Conservation (phyloP, 2,888 invertebrate species). For the Ceraclea dissimilis region DNA sequence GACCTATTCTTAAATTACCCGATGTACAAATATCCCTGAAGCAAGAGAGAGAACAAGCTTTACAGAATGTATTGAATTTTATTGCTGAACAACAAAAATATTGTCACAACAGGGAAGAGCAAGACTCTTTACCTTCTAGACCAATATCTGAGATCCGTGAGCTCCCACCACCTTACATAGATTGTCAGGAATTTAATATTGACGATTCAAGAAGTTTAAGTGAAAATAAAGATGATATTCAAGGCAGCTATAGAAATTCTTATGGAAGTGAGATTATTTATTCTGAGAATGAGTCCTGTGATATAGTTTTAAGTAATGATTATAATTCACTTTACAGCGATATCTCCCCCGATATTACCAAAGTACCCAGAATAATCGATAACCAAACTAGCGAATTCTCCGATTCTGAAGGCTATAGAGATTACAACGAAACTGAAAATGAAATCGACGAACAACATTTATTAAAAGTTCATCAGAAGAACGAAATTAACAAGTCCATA, state of each 20-base stretch:
- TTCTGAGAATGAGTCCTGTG: constrained; percentile 46
- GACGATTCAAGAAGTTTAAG: constrained; percentile 26
- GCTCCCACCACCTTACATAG: constrained; percentile 45
- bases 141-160: constrained; percentile 52
- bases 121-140: constrained; percentile 49
- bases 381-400: constrained; percentile 38
- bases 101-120: constrained; percentile 52
- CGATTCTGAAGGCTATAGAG: constrained; percentile 39
- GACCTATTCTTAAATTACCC: constrained; percentile 36
- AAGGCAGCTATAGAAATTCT: constrained; percentile 19
- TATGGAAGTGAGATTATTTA: constrained; percentile 34
- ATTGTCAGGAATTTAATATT: constrained; percentile 31
- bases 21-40: constrained; percentile 43
- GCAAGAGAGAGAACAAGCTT: constrained; percentile 59
- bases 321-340: constrained; percentile 40
- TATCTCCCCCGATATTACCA: constrained; percentile 38
- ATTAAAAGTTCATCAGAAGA: constrained; percentile 43
- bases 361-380: constrained; percentile 44
- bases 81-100: constrained; percentile 72
- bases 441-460: constrained; percentile 41
- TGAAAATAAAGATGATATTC: constrained; percentile 24
- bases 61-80: constrained; percentile 67
- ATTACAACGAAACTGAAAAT: constrained; percentile 39
- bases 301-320: constrained; percentile 36
- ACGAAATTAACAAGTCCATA: constrained; percentile 43